phyloP scores from a whole-genome alignment of 2,113 vertebrate species.

The Accipiter virgatus region DNA sequence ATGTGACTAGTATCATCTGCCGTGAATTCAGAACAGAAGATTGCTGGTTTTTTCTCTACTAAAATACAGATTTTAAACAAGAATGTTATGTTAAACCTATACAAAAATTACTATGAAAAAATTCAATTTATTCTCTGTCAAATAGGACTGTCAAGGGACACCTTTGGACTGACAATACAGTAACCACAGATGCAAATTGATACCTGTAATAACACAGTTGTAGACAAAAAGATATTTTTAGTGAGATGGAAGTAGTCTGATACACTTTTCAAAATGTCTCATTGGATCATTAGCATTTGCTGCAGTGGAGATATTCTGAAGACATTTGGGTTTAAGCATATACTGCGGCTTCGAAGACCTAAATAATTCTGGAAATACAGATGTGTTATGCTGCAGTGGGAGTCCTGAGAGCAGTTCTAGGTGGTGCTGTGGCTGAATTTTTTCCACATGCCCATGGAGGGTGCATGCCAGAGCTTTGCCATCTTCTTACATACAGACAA shows the following conservation, averaged over 20 bases:
- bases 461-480: background rate
- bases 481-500: background rate
- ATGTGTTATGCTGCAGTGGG: background rate
- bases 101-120: background rate
- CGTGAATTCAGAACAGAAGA: background rate
- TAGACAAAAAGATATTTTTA: background rate
- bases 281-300: background rate
- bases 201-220: background rate
- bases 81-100: background rate
- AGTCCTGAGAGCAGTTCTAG: background rate
- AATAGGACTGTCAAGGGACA: background rate
- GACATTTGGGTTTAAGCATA: background rate
- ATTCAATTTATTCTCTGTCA: background rate
- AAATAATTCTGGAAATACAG: background rate
- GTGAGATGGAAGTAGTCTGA: background rate
- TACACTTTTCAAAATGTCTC: background rate
- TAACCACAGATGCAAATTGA: background rate
- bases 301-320: background rate
- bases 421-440: background rate
- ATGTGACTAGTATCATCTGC: background rate
- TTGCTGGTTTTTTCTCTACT: background rate
- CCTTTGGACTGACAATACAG: background rate
- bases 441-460: background rate
- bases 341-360: background rate
- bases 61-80: background rate